phyloP scores from a whole-genome alignment of 2,888 invertebrate species.

The Sicus ferrugineus region DNA sequence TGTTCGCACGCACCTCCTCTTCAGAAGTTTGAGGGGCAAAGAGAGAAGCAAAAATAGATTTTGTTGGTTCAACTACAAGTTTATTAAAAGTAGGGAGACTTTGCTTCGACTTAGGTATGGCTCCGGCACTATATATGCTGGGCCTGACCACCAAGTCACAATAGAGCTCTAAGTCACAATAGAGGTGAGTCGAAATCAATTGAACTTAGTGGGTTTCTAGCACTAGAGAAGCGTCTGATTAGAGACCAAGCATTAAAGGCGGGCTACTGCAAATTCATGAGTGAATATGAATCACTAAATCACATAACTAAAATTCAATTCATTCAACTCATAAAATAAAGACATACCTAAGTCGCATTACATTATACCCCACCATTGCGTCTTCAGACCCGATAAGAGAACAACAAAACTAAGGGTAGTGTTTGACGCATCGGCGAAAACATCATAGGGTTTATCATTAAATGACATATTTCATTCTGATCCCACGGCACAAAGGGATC shows the following conservation, averaged over 20 bases:
- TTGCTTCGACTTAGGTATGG: too few species aligned
- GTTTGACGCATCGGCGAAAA: too few species aligned
- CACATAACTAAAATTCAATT: neutral
- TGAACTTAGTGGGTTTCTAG: slow-evolving; percentile 16
- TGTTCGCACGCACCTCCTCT: too few species aligned
- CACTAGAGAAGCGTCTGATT: neutral
- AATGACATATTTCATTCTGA: slow-evolving; percentile 29
- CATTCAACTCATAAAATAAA: too few species aligned
- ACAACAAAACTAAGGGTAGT: slow-evolving; percentile 34
- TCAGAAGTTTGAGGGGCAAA: too few species aligned
- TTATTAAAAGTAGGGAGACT: neutral
- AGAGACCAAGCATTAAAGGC: slow-evolving; percentile 1
- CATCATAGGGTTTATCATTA: slow-evolving; percentile 4
- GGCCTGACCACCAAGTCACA: slow-evolving; percentile 28
- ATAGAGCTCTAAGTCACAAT: neutral
- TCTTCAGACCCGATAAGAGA: slow-evolving; percentile 29
- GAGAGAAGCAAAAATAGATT: too few species aligned
- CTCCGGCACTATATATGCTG: slow-evolving; percentile 27
- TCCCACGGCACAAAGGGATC: slow-evolving; percentile 36
- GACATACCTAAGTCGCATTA: slow-evolving; percentile 23
- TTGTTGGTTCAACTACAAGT: too few species aligned
- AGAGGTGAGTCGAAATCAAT: slow-evolving; percentile 23
- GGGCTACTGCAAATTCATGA: neutral
- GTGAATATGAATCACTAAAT: slow-evolving; percentile 2
- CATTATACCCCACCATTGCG: slow-evolving; percentile 33